Evolutionary conservation across 1,140 invertebrate genomes (phyloP), one percentile per base, ranked within the genome.

Genomic region (Drosophila murphyi): DNA sequence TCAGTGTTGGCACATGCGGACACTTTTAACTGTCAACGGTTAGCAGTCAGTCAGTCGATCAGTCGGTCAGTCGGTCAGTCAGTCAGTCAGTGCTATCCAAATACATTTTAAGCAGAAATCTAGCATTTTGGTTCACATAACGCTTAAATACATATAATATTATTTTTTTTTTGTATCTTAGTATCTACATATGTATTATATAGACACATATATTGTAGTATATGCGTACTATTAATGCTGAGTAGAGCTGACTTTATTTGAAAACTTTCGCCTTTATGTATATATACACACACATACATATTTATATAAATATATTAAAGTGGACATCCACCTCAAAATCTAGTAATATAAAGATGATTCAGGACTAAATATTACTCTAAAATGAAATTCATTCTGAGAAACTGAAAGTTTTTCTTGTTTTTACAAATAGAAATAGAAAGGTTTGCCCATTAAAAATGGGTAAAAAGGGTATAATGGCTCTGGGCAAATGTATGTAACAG

Each of bases 11-110:
- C 39, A 59, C 67, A 20, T 97, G 96, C 92, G 95, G 95, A 78
- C 94, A 94, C 28, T 97, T 97, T 80, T 97, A 95, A 93, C 4
- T 31, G 32, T 3, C 34, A 29, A 28, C 8, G 35, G 32, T 47
- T 32, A 31, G 10, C 10, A 29, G 41, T 8, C 20, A 20, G 20
- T 20, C 20, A 20, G 20, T 20, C 20, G 20, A 2, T 20, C 20
- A 20, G 20, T 20, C 20, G 20, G 1, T 2, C 20, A 20, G 20
- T 20, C 20, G 20, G 20, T 20, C 20, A 20, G 20, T 20, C 20
- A 20, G 20, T 20, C 20, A 20, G 20, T 20, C 3, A 28, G n/a
- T 39, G 20, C 20, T 20, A 20, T 20, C 20, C 20, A 45, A 20
- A 20, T 52, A 12, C 7, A 20, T 20, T 39, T 39, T 4, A 50